Conservation (phyloP, 2,888 invertebrate genomes). For the Folsomia manolachei region DNA sequence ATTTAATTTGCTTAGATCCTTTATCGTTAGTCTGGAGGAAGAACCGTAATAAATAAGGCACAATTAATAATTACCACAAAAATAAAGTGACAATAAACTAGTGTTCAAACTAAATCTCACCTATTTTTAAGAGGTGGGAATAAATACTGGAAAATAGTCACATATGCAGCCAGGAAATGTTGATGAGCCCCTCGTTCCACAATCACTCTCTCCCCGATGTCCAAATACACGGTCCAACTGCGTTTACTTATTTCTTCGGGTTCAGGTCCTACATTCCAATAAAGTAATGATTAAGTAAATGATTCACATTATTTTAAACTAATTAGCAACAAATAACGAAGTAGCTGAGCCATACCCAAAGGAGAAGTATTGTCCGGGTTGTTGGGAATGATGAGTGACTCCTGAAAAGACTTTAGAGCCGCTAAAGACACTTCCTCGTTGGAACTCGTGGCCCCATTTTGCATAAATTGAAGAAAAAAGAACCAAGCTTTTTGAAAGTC, state of each 20-base stretch:
- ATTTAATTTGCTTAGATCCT: constrained; percentile 78
- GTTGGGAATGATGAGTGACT: constrained; percentile 64
- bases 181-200: constrained; percentile 64
- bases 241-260: constrained; percentile 45
- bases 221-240: constrained; percentile 48
- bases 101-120: too few relatives aligned
- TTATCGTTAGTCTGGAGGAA: constrained; percentile 59
- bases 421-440: constrained; percentile 95
- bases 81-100: too few relatives aligned
- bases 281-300: too few relatives aligned
- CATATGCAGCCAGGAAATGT: constrained; percentile 86
- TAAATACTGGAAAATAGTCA: constrained; percentile 92
- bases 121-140: constrained; percentile 81
- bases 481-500: constrained; percentile 95
- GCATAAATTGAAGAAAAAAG: constrained; percentile 86
- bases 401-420: constrained; percentile 94
- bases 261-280: too few relatives aligned
- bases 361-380: too few relatives aligned
- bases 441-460: constrained; percentile 83
- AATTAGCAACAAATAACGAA: too few relatives aligned
- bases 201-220: constrained; percentile 48
- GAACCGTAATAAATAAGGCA: constrained; percentile 22
- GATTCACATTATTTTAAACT: too few relatives aligned
- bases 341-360: too few relatives aligned
- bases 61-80: not conserved